Evolutionary conservation across 1,140 invertebrate genomes (phyloP).

Genomic region (Pygmarrhopalites habei): DNA sequence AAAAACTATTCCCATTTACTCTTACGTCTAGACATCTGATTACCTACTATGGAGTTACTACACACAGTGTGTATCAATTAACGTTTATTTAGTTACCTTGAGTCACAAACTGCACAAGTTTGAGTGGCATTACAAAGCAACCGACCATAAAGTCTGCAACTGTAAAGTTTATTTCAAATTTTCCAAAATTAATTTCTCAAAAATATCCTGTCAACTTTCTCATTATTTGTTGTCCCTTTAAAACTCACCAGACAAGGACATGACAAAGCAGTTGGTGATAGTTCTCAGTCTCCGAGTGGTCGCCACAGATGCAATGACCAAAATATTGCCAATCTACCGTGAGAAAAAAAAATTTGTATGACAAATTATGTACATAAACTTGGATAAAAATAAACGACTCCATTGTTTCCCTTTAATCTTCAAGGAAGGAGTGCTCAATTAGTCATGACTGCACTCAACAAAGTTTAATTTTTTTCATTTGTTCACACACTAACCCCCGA

Average conservation of each 20-base stretch:
- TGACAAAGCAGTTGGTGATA: constrained; percentile 92
- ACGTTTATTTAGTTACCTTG: too few species aligned
- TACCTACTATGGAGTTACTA: too few species aligned
- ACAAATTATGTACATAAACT: not conserved
- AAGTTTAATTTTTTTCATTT: not conserved
- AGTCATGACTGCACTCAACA: too few species aligned
- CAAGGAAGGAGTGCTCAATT: too few species aligned
- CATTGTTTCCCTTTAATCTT: not conserved
- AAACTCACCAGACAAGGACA: constrained; percentile 44
- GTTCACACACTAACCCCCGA: too few species aligned
- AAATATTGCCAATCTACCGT: constrained; percentile 67
- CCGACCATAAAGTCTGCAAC: constrained; percentile 85
- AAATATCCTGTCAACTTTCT: too few species aligned
- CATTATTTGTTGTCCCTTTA: too few species aligned
- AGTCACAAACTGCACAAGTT: constrained; percentile 52
- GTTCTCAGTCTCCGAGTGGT: constrained; percentile 83
- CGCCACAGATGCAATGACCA: constrained; percentile 83
- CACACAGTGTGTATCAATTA: too few species aligned
- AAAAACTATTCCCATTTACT: too few species aligned
- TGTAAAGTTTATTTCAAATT: too few species aligned
- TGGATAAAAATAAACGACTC: not conserved
- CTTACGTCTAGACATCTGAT: too few species aligned
- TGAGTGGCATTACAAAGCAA: constrained; percentile 89
- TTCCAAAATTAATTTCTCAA: too few species aligned
- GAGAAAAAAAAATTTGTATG: not conserved